Conservation (phyloP, 2,113 vertebrate species). For the Megaleporinus macrocephalus region DNA sequence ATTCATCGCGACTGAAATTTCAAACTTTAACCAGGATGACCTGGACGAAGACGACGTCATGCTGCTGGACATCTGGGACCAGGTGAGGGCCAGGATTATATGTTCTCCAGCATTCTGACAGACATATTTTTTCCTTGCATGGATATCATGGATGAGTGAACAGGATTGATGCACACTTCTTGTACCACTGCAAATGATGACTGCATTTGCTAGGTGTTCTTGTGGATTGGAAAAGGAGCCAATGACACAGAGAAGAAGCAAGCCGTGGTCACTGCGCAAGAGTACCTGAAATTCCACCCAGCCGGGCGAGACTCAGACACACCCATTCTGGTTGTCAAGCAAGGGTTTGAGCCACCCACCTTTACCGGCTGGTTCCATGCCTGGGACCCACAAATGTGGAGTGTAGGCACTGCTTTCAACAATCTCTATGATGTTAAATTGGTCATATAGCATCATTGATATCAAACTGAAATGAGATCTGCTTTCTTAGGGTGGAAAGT, state of each 20-base stretch:
- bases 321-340: conserved; percentile 85
- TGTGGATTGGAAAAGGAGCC: conserved; percentile 83
- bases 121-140: neutral
- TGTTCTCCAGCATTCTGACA: neutral
- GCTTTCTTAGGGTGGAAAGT: conserved; percentile 76
- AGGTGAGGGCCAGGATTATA: conserved; percentile 65
- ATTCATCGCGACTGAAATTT: conserved; percentile 83
- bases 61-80: conserved; percentile 86
- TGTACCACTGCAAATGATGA: neutral
- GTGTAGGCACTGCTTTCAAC: conserved; percentile 67
- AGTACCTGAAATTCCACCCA: conserved; percentile 83
- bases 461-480: conserved; percentile 15
- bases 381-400: conserved; percentile 86
- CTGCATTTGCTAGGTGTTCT: conserved; percentile 76
- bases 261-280: conserved; percentile 74
- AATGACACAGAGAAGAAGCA: conserved; percentile 78
- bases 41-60: conserved; percentile 85
- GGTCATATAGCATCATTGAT: neutral
- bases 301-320: conserved; percentile 75
- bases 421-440: neutral
- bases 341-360: conserved; percentile 84
- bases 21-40: conserved; percentile 84
- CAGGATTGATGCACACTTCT: neutral
- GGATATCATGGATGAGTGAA: too few relatives aligned
- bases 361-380: conserved; percentile 89